Conservation (phyloP, 2,888 invertebrate species). For the Troides helena region DNA sequence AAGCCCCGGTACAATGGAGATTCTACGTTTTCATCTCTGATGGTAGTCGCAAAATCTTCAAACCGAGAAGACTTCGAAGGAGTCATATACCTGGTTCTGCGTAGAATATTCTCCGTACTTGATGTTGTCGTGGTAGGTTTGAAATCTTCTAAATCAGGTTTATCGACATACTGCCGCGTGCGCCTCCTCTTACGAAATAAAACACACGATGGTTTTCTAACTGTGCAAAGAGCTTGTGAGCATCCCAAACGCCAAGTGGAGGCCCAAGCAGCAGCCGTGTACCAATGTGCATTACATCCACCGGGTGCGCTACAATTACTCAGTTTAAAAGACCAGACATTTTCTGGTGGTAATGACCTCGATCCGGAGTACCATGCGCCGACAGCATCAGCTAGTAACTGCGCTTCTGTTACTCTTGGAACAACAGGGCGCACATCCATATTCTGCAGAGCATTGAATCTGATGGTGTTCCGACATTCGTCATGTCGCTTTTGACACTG, state of each 20-base stretch:
- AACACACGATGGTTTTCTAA: conserved; percentile 57
- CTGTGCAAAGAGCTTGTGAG: conserved; percentile 68
- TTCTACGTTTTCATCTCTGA: conserved; percentile 38
- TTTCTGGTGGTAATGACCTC: conserved; percentile 57
- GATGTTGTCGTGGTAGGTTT: conserved; percentile 37
- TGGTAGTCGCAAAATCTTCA: conserved; percentile 49
- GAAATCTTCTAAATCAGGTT: conserved; percentile 5
- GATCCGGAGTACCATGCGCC: conserved; percentile 73
- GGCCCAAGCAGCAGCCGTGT: conserved; percentile 69
- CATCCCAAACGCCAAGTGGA: conserved; percentile 73
- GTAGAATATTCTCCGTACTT: conserved; percentile 51
- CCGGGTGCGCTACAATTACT: conserved; percentile 66
- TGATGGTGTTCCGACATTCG: conserved; percentile 68
- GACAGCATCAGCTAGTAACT: conserved; percentile 67
- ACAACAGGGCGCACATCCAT: conserved; percentile 70
- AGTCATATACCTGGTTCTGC: conserved; percentile 60
- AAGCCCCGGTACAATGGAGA: conserved; percentile 62
- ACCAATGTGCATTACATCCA: conserved; percentile 72
- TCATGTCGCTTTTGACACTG: conserved; percentile 76
- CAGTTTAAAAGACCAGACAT: conserved; percentile 63
- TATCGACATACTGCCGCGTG: conserved; percentile 22
- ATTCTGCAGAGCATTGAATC: conserved; percentile 70
- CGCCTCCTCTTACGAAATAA: conserved; percentile 55
- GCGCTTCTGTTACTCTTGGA: conserved; percentile 65
- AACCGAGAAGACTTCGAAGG: conserved; percentile 40